Evolutionary conservation across 2,888 invertebrate species (phyloP).

Genomic region (Urechis unicinctus): DNA sequence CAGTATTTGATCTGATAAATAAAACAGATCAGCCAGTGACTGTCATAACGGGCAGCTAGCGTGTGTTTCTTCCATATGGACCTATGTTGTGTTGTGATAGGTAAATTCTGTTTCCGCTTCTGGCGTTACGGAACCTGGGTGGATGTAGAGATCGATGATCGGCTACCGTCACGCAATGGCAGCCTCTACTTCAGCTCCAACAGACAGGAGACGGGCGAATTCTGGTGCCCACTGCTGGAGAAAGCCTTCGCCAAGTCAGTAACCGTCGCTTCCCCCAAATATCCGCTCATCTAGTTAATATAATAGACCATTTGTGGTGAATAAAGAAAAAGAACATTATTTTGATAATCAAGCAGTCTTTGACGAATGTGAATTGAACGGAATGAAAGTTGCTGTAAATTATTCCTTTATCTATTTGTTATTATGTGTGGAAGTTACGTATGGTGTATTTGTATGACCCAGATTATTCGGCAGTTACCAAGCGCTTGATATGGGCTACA

Average conservation of each 20-base stretch:
- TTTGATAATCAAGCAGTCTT: not conserved
- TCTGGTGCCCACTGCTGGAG: conserved; percentile 71
- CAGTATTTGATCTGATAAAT: no score
- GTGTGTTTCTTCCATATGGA: not conserved
- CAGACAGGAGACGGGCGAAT: conserved; percentile 57
- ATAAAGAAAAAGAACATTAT: not conserved
- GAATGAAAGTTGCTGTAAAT: no score
- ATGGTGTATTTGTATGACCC: no score
- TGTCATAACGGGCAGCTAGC: no score
- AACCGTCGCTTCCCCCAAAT: not conserved
- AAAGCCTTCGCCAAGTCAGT: conserved; percentile 31
- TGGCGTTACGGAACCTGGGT: conserved; percentile 77
- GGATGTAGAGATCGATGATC: conserved; percentile 69
- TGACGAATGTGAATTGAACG: no score
- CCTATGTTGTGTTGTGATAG: conserved; percentile 43
- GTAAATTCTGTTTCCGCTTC: conserved; percentile 82
- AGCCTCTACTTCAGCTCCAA: conserved; percentile 61
- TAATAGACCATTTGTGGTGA: not conserved
- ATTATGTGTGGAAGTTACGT: no score
- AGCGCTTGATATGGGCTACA: conserved; percentile 35
- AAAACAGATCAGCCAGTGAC: no score
- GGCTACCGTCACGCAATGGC: conserved; percentile 65
- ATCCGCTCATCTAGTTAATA: not conserved
- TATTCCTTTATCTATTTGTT: no score
- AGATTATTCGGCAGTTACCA: conserved; percentile 35